Percentiles rank a stretch among this genome's conserved stretches.
These are phyloP conservation scores for Brachypodius melanocephalos DNA, from an alignment of 2,113 vertebrate genomes.

Conservation along the genomic window DNA sequence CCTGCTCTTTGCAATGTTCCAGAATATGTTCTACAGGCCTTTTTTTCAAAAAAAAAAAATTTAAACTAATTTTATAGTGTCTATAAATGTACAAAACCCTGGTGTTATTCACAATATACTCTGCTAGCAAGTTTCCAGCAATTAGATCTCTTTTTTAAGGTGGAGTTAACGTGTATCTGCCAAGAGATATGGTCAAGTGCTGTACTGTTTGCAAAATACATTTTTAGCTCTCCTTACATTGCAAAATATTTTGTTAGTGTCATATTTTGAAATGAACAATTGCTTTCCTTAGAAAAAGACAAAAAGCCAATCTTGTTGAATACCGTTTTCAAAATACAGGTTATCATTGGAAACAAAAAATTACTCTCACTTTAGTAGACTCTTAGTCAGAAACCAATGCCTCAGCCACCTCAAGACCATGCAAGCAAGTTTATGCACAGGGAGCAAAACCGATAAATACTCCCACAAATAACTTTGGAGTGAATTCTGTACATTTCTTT, in stretches of 20 bases:
- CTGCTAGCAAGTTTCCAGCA: not conserved
- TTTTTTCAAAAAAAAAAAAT: not conserved
- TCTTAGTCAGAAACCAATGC: not conserved
- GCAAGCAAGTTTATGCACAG: not conserved
- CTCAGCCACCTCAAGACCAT: not conserved
- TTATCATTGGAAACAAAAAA: not conserved
- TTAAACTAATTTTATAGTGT: not conserved
- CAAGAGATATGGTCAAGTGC: not conserved
- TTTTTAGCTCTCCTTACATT: not conserved
- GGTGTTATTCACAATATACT: not conserved
- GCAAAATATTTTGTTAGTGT: constrained; percentile 1
- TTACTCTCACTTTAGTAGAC: not conserved
- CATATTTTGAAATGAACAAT: not conserved
- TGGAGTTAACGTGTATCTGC: not conserved
- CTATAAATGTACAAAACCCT: not conserved
- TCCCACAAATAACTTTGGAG: not conserved
- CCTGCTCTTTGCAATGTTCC: not conserved
- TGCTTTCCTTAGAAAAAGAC: not conserved
- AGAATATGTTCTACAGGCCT: not conserved
- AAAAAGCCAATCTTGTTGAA: not conserved
- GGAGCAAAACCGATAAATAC: not conserved
- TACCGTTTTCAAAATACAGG: not conserved
- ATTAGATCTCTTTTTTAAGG: not conserved
- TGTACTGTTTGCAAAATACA: not conserved
- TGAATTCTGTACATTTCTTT: constrained; percentile 24